Conservation (phyloP, 2,797 vertebrate genomes). For the Coranthus polyacanthus region DNA sequence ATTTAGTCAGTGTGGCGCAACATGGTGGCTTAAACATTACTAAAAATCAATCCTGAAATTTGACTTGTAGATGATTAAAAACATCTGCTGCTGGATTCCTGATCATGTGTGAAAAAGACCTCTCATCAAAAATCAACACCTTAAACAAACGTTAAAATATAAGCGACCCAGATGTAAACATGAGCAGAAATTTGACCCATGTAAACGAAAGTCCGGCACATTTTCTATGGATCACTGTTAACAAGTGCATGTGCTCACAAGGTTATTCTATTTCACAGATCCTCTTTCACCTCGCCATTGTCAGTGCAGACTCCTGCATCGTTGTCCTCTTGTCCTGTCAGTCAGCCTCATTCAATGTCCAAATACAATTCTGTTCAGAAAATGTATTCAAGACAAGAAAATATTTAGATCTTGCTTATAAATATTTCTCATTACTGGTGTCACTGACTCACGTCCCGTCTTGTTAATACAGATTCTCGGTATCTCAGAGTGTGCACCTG, state of each 20-base stretch:
- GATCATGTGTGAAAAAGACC: not conserved
- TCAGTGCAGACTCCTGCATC: conserved; percentile 27
- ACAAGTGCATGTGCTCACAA: conserved; percentile 33
- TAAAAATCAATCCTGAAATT: not conserved
- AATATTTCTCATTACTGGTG: conserved; percentile 2
- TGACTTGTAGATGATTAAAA: not conserved
- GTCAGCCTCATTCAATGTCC: not conserved
- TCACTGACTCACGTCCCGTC: conserved; percentile 20
- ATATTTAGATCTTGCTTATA: not conserved
- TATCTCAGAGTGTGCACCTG: not conserved
- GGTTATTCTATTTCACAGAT: conserved; percentile 47
- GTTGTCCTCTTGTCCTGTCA: conserved; percentile 28
- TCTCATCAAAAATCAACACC: not conserved
- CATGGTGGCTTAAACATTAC: not conserved
- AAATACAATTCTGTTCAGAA: conserved; percentile 18
- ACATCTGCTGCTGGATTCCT: not conserved
- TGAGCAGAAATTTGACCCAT: conserved; percentile 27
- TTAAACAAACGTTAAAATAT: not conserved
- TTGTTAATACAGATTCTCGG: conserved; percentile 8
- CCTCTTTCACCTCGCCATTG: conserved; percentile 45
- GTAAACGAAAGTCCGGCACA: conserved; percentile 41
- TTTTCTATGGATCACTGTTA: conserved; percentile 43
- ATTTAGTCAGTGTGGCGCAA: not conserved
- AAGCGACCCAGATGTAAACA: not conserved
- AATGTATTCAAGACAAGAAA: not conserved